Conservation (phyloP, 2,888 invertebrate species). For the Epinotia ramella region DNA sequence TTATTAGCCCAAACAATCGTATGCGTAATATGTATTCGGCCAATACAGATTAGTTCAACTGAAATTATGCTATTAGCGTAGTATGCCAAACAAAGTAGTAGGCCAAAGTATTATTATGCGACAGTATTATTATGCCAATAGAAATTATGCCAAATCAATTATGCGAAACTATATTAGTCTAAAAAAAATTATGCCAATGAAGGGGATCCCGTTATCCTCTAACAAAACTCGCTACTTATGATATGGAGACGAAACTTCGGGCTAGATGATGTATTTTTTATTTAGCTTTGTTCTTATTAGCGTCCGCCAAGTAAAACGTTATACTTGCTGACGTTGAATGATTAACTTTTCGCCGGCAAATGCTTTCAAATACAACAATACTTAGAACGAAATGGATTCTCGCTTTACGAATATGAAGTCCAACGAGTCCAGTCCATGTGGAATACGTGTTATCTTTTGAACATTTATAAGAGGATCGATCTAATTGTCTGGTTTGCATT, state of each 20-base stretch:
- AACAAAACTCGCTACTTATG: background rate
- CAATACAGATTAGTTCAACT: too few species aligned
- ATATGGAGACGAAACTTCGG: background rate
- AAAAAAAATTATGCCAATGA: too few species aligned
- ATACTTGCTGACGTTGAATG: constrained; percentile 58
- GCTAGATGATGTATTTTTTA: background rate
- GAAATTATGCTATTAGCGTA: too few species aligned
- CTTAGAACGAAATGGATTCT: constrained; percentile 30
- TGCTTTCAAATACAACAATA: constrained; percentile 8
- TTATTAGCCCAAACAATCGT: too few species aligned
- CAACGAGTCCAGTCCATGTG: constrained; percentile 18
- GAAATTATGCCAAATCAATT: too few species aligned
- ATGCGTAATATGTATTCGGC: too few species aligned
- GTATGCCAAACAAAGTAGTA: too few species aligned
- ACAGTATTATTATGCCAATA: too few species aligned
- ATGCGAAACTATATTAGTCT: too few species aligned
- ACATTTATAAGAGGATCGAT: background rate
- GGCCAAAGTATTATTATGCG: too few species aligned
- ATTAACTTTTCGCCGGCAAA: constrained; percentile 55
- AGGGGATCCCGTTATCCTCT: too few species aligned
- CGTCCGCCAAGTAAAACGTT: constrained; percentile 60
- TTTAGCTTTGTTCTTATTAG: constrained; percentile 41
- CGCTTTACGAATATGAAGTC: constrained; percentile 23
- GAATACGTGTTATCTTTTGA: constrained; percentile 28
- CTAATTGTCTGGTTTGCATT: background rate